A percentile compares a stretch with the other conserved stretches of the same genome.
Evolutionary conservation across 2,113 vertebrate genomes (phyloP).

Genomic region (Merops nubicus): DNA sequence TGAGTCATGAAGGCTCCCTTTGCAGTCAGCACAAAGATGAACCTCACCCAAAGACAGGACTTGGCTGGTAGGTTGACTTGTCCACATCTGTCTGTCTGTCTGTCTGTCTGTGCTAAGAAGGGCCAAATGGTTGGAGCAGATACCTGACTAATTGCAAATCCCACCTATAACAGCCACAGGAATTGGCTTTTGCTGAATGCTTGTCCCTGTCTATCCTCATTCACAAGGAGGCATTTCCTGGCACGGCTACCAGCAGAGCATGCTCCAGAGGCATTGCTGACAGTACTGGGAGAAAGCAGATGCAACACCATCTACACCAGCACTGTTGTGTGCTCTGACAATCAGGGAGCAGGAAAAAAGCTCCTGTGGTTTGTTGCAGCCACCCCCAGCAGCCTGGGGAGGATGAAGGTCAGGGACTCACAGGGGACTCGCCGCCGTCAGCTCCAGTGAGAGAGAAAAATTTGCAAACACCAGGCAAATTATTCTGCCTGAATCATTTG

Average conservation of each 20-base stretch:
- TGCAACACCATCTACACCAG: neutral
- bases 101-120: no score
- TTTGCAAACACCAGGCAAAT: neutral
- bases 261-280: neutral
- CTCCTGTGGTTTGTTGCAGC: neutral
- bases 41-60: neutral
- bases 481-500: neutral
- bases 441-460: neutral
- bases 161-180: neutral
- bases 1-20: neutral
- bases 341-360: neutral
- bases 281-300: neutral
- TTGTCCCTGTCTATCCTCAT: neutral
- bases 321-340: neutral
- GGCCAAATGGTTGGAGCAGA: neutral
- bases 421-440: neutral
- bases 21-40: neutral
- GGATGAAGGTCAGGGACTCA: slow-evolving; percentile 5
- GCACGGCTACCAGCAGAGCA: neutral
- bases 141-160: neutral
- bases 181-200: neutral
- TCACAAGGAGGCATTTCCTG: neutral
- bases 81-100: no score
- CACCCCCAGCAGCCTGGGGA: neutral
- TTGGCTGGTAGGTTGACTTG: neutral